Evolutionary conservation across 2,888 invertebrate species (phyloP).

Genomic region (Apoda limacodes): DNA sequence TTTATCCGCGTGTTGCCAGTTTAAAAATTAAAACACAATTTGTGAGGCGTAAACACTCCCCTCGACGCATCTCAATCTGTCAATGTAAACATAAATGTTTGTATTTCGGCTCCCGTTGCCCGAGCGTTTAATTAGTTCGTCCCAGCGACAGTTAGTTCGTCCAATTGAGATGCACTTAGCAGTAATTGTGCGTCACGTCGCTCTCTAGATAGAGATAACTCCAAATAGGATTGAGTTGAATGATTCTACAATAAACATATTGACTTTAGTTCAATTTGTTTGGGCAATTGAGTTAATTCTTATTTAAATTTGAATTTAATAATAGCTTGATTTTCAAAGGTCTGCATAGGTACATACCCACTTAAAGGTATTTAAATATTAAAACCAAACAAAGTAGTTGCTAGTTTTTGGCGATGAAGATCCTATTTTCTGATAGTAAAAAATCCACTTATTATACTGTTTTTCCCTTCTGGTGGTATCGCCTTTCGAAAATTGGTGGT

Average conservation of each 20-base stretch:
- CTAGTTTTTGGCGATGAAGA: too few species aligned
- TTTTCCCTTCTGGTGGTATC: too few species aligned
- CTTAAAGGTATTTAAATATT: too few species aligned
- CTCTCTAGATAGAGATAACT: conserved; percentile 30
- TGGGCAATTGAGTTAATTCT: conserved; percentile 3
- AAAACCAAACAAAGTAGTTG: too few species aligned
- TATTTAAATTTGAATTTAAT: conserved; percentile 3
- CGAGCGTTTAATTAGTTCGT: conserved; percentile 47
- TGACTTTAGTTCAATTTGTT: conserved; percentile 25
- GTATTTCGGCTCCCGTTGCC: conserved; percentile 39
- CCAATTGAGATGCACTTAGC: conserved; percentile 20
- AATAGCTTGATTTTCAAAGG: too few species aligned
- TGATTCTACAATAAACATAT: conserved; percentile 26
- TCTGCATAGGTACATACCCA: too few species aligned
- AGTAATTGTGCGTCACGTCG: conserved; percentile 30
- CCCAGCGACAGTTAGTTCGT: conserved; percentile 12
- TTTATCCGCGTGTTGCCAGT: conserved; percentile 45
- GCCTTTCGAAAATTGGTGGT: too few species aligned
- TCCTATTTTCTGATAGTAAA: too few species aligned
- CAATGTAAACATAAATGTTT: conserved; percentile 54
- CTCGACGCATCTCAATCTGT: conserved; percentile 48
- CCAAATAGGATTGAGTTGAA: conserved; percentile 23
- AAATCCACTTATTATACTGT: too few species aligned
- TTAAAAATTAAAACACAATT: conserved; percentile 64
- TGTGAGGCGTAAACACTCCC: conserved; percentile 31